Base-by-base conservation (phyloP, 2,888 invertebrate species). In the Eulithis prunata region DNA sequence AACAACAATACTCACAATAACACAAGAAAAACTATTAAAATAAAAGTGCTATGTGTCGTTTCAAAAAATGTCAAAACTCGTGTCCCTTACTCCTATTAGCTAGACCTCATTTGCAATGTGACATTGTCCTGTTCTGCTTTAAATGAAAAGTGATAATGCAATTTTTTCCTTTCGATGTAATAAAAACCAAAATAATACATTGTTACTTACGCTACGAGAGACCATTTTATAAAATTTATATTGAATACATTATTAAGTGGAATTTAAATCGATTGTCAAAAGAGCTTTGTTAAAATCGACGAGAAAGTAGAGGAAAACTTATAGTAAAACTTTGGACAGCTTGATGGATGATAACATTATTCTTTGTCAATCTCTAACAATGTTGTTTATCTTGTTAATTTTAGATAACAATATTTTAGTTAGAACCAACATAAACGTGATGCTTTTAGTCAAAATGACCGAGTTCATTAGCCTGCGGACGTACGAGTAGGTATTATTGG, bases 281-380 rank as follows among this genome's bases (percentile, higher is more conserved):
- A 51, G n/a, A 52, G 53, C 38, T 36, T 53, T 53, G 38, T 38
- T 21, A 43, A 4, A 47, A 38, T 41, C 2, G 32, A 3, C 28
- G 38, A n/a, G 28, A 45, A 28, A 32, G 56, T 59, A 62, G 14
- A 59, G 41, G 4, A 10, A 52, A 62, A 68, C 47, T 71, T 66
- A 53, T 62, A 56, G 54, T 57, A 45, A 46, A 64, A 69, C 66
- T 73, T 65, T 52, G 55, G 57, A 64, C 68, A 54, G 60, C 55
- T 51, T 71, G 71, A 71, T 73, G 58, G 71, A 73, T 73, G 70
- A 67, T 55, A 70, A 55, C 65, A 67, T 70, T 70, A 64, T 69
- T 70, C 68, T 69, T 67, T 69, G 68, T 73, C 73, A 67, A 71
- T 71, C 68, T 64, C 66, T 53, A 57, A 58, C 57, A 53, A 59